Percentiles rank a stretch among this genome's conserved stretches.
These are phyloP conservation scores for Cyrtonyx montezumae DNA, from an alignment of 2,113 vertebrate species.

Conservation along the genomic window DNA sequence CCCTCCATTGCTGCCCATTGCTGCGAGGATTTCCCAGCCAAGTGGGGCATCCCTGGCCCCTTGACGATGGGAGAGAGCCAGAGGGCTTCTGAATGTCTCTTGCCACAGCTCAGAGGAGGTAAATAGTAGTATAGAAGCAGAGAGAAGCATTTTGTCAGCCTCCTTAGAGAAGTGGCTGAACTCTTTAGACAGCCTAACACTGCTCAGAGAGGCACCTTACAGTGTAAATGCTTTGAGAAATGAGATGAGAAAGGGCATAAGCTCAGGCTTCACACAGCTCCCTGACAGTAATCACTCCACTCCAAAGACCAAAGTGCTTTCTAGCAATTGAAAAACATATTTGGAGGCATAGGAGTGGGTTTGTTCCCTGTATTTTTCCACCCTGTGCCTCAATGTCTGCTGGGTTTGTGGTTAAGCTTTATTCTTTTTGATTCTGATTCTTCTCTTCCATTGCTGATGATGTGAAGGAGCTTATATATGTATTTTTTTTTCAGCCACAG, in stretches of 20 bases:
- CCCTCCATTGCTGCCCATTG: fast-evolving
- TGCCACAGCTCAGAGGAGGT: neutral
- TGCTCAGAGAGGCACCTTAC: fast-evolving
- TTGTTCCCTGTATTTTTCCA: too few species aligned
- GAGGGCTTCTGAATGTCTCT: neutral
- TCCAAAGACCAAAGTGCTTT: neutral
- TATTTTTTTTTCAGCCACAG: neutral
- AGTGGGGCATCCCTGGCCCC: neutral
- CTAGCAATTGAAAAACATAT: neutral
- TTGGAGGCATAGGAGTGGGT: too few species aligned
- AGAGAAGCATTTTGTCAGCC: neutral
- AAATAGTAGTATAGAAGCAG: neutral
- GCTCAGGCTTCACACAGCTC: neutral
- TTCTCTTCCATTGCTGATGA: too few species aligned
- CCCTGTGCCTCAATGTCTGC: too few species aligned
- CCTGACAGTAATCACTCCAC: neutral
- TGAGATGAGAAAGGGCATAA: neutral
- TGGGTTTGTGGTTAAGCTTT: too few species aligned
- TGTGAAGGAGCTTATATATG: too few species aligned
- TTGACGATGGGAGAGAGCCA: neutral
- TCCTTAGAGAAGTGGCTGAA: neutral
- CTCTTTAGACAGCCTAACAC: neutral
- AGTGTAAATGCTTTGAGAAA: neutral
- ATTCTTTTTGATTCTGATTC: too few species aligned
- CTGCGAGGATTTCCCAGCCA: neutral